A percentile compares a stretch with the other conserved stretches of the same genome.
These are phyloP conservation scores for Seriola dumerili DNA, from an alignment of 2,113 vertebrate species.

Conservation along the genomic window DNA sequence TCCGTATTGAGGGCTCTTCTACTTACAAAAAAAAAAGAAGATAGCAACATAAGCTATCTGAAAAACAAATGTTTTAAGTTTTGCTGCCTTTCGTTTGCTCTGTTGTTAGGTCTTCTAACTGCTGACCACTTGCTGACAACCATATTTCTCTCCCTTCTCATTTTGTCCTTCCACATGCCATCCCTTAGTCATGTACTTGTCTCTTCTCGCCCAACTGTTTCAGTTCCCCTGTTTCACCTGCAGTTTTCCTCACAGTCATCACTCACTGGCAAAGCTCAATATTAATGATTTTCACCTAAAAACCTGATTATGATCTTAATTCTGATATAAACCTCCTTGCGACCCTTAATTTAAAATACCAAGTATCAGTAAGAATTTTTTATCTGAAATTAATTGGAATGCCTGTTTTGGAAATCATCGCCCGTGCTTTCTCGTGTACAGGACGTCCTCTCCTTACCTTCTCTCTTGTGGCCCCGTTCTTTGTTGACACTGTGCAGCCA, in stretches of 20 bases:
- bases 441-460: slow-evolving; percentile 69
- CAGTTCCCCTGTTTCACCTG: not conserved
- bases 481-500: slow-evolving; percentile 94
- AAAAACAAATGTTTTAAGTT: not conserved
- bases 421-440: not conserved
- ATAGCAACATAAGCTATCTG: not conserved
- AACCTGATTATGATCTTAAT: not conserved
- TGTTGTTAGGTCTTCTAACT: not conserved
- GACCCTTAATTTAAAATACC: no score
- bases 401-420: not conserved
- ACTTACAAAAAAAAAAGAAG: not conserved
- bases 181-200: slow-evolving; percentile 23
- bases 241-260: not conserved
- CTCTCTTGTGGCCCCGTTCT: slow-evolving; percentile 88
- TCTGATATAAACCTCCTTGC: no score
- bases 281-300: not conserved
- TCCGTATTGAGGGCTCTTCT: not conserved
- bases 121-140: not conserved
- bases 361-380: no score
- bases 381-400: no score
- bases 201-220: slow-evolving; percentile 20
- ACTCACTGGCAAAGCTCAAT: not conserved
- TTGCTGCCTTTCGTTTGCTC: not conserved
- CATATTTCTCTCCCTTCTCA: not conserved
- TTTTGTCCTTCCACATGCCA: not conserved